Evolutionary conservation across 2,797 vertebrate species (phyloP).

Genomic region (Salarias fasciatus): DNA sequence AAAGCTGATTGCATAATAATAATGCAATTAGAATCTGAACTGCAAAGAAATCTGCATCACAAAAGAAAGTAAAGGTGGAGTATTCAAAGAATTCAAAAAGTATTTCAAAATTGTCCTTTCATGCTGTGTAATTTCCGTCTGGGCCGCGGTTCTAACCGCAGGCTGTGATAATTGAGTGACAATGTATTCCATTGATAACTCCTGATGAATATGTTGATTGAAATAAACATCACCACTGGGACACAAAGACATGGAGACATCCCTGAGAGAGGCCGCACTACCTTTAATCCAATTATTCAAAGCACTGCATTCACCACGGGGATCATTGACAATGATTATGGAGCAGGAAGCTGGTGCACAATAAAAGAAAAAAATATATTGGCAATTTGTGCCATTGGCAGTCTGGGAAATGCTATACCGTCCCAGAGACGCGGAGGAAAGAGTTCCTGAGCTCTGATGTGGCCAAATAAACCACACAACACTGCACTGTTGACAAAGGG

Average conservation of each 20-base stretch:
- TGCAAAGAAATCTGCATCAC: too few relatives aligned
- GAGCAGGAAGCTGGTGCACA: slow-evolving; percentile 36
- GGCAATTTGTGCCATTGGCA: slow-evolving; percentile 45
- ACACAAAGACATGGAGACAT: slow-evolving; percentile 20
- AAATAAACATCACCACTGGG: slow-evolving; percentile 19
- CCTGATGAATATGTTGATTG: slow-evolving; percentile 22
- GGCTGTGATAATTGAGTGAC: slow-evolving; percentile 4
- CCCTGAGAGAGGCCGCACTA: slow-evolving; percentile 22
- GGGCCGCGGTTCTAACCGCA: not conserved
- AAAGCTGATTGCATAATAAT: too few relatives aligned
- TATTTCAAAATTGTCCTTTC: not conserved
- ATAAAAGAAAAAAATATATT: slow-evolving; percentile 47
- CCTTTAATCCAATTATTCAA: slow-evolving; percentile 42
- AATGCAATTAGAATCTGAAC: too few relatives aligned
- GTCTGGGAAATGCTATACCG: slow-evolving; percentile 26
- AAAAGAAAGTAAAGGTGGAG: too few relatives aligned
- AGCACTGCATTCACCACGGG: slow-evolving; percentile 25
- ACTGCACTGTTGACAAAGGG: slow-evolving; percentile 69
- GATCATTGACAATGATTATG: slow-evolving; percentile 46
- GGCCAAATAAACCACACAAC: slow-evolving; percentile 62
- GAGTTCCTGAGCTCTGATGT: slow-evolving; percentile 39
- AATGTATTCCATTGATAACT: slow-evolving; percentile 3
- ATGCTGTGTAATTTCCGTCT: not conserved
- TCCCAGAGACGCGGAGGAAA: slow-evolving; percentile 33
- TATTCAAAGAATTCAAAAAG: too few relatives aligned